Percentiles rank a stretch among this genome's conserved stretches.
phyloP scores from a whole-genome alignment of 35 echinoderm and acorn worm species.

The Holothuria glaberrima region DNA sequence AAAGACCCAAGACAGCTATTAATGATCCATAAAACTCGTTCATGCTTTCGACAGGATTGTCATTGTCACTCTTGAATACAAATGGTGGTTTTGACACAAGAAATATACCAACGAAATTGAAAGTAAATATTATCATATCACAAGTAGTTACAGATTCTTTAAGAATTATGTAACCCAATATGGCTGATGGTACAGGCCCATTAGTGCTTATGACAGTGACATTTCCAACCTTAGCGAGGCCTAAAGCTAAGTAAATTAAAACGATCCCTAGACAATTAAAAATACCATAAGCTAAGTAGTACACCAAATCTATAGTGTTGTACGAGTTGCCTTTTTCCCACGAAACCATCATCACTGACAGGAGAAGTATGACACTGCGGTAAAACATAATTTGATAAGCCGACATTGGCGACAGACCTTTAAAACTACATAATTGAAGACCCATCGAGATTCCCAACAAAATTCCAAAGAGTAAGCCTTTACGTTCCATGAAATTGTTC shows the following conservation, averaged over 20 bases:
- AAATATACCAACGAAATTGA: conserved; percentile 23
- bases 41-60: no score
- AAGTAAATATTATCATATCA: not conserved
- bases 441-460: not conserved
- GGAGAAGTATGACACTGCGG: conserved; percentile 1
- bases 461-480: not conserved
- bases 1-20: not conserved
- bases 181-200: not conserved
- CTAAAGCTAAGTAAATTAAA: not conserved
- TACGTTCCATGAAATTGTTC: not conserved
- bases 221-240: conserved; percentile 6
- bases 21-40: conserved; percentile 3
- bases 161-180: not conserved
- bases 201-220: conserved; percentile 20
- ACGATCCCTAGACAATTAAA: not conserved
- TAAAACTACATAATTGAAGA: not conserved
- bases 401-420: not conserved
- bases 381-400: not conserved
- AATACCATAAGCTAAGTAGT: not conserved
- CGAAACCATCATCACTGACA: not conserved
- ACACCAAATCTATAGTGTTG: not conserved
- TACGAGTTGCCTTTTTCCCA: conserved; percentile 4
- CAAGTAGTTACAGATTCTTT: not conserved
- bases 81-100: conserved; percentile 13
- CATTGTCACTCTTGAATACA: not conserved